Percentiles rank a stretch among this genome's conserved stretches.
Conservation (phyloP, 1,140 invertebrate species). For the Habropoda laboriosa region DNA sequence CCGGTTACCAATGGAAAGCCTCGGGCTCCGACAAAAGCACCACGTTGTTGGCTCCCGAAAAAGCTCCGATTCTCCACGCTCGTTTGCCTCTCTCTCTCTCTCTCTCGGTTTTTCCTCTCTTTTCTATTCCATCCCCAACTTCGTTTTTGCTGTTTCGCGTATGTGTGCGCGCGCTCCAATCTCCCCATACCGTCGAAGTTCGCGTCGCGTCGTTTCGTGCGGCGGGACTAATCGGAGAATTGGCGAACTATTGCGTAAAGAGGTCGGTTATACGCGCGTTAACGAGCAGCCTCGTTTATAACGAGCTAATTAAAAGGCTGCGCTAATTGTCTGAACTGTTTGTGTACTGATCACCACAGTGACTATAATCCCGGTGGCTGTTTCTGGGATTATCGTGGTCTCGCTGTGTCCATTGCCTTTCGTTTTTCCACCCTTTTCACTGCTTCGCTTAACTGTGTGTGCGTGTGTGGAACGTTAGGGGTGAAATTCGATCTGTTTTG, state of each 20-base stretch:
- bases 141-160: too few species aligned
- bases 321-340: slow-evolving; percentile 52
- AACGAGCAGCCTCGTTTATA: slow-evolving; percentile 56
- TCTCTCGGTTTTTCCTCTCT: background rate
- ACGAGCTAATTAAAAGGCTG: slow-evolving; percentile 59
- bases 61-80: slow-evolving; percentile 49
- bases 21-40: slow-evolving; percentile 51
- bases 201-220: background rate
- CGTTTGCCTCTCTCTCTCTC: slow-evolving; percentile 1
- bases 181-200: background rate
- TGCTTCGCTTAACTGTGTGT: too few species aligned
- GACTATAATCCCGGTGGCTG: slow-evolving; percentile 24
- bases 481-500: too few species aligned
- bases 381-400: slow-evolving; percentile 1
- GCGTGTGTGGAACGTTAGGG: too few species aligned
- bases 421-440: background rate
- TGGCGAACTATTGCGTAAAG: slow-evolving; percentile 38
- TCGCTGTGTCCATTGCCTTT: too few species aligned
- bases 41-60: slow-evolving; percentile 54
- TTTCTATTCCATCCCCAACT: background rate
- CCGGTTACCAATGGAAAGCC: slow-evolving; percentile 32
- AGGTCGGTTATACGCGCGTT: slow-evolving; percentile 33
- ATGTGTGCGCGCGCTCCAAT: too few species aligned
- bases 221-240: slow-evolving; percentile 52
- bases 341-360: slow-evolving; percentile 24